Evolutionary conservation across 2,888 invertebrate genomes (phyloP), one percentile per base, ranked within the genome.

Genomic region (Oligia fasciuncula): DNA sequence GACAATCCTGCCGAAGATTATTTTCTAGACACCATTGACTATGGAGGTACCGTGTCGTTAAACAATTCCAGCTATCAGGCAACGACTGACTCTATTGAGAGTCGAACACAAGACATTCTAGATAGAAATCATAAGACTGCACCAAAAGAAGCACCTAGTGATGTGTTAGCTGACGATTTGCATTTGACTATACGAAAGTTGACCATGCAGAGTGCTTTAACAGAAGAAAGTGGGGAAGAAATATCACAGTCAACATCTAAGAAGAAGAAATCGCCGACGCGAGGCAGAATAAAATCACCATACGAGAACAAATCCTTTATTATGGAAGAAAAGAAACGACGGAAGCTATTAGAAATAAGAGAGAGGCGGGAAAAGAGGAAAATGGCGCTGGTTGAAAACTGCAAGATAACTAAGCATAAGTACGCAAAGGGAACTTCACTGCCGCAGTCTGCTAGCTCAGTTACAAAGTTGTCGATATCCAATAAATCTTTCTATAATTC

Each of bases 401-500:
- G 92, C 77, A 95, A 95, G 90, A 89, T 94, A 67, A 89, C 86
- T 40, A 96, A 95, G 89, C 91, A 94, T 78, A 95, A 92, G 86
- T 92, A 92, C 71, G 90, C 87, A 3, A 95, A 92, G 89, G 91
- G 91, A 14, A 84, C 86, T 9, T 81, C 92, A 51, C 90, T 92
- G 90, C 94, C 96, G 9, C 95, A 95, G 83, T 87, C 95, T 2
- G 93, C 95, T 1, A 96, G 89, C 79, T 96, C 96, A 3, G 96
- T 96, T 8, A 96, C 96, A 0, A 95, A 95, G 85, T 85, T 97
- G n/a, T 96, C 96, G 2, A 96, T 97, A 73, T 95, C 95, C 2
- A 96, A 96, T 85, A 97, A 96, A 86, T 95, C 96, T 4, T 96
- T 96, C 88, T 96, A 96, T 85, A 95, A 95, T 86, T 96, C 96